A percentile compares a stretch with the other conserved stretches of the same genome.
Conservation (phyloP, 53 echinoderm and acorn worm species). For the Holothuria leucospilota region DNA sequence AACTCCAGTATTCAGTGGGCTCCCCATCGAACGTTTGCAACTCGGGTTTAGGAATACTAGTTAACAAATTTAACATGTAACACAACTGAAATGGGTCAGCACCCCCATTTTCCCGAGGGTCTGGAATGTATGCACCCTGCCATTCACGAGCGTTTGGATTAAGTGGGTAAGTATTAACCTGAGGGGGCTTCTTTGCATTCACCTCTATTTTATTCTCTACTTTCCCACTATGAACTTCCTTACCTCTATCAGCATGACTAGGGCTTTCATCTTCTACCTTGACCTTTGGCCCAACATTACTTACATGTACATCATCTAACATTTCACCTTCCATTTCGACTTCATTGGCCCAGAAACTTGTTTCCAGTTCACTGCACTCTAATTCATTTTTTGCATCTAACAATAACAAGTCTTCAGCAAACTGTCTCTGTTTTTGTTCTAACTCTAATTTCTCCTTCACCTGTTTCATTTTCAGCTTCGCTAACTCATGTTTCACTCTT, state of each 20-base stretch:
- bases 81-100: background rate
- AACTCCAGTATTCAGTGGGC: slow-evolving; percentile 49
- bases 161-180: background rate
- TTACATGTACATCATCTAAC: background rate
- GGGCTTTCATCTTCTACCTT: background rate
- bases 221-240: background rate
- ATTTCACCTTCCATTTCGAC: background rate
- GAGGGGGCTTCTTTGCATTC: background rate
- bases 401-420: slow-evolving; percentile 16
- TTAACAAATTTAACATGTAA: slow-evolving; percentile 6
- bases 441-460: slow-evolving; percentile 40
- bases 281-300: background rate
- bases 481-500: slow-evolving; percentile 35
- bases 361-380: slow-evolving; percentile 34
- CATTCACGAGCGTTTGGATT: slow-evolving; percentile 3
- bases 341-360: slow-evolving; percentile 43
- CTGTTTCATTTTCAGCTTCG: slow-evolving; percentile 48
- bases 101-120: too few species aligned
- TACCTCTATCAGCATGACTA: background rate
- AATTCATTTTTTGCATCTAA: slow-evolving; percentile 18
- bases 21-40: slow-evolving; percentile 48
- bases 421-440: slow-evolving; percentile 6
- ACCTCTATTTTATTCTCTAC: background rate
- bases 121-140: background rate
- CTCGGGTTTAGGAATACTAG: slow-evolving; percentile 68